These are phyloP conservation scores for Minunthozetes semirufus DNA, from an alignment of 2,888 invertebrate genomes.

Conservation along the genomic window DNA sequence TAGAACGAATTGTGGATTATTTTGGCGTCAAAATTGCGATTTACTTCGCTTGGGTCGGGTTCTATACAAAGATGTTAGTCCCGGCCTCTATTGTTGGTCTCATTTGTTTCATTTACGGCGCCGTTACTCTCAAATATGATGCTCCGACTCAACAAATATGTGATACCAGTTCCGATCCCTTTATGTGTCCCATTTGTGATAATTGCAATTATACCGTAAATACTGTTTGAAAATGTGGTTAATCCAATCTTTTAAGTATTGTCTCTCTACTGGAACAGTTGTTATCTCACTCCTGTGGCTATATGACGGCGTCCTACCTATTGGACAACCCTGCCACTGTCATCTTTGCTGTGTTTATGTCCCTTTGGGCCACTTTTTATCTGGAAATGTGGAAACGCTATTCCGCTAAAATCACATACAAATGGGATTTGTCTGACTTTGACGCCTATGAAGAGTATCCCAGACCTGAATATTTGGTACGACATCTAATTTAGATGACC, in stretches of 20 bases:
- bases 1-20: constrained; percentile 74
- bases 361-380: constrained; percentile 87
- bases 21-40: constrained; percentile 83
- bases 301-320: constrained; percentile 76
- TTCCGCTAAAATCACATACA: constrained; percentile 87
- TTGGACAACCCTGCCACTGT: constrained; percentile 92
- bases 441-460: constrained; percentile 80
- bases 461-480: constrained; percentile 77
- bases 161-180: constrained; percentile 49
- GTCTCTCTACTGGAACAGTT: too few species aligned
- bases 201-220: constrained; percentile 75
- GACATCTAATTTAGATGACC: not conserved
- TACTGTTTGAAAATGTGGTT: too few species aligned
- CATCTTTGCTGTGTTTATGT: constrained; percentile 89
- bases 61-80: constrained; percentile 83
- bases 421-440: constrained; percentile 90
- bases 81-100: constrained; percentile 73
- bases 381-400: constrained; percentile 94
- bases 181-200: constrained; percentile 88
- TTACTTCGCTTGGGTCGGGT: constrained; percentile 90
- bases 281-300: constrained; percentile 71
- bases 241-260: too few species aligned
- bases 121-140: constrained; percentile 58
- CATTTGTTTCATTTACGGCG: constrained; percentile 70
- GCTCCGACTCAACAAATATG: constrained; percentile 70